These are phyloP conservation scores for Drosophila prolongata DNA, from an alignment of 2,888 invertebrate genomes.

Conservation along the genomic window DNA sequence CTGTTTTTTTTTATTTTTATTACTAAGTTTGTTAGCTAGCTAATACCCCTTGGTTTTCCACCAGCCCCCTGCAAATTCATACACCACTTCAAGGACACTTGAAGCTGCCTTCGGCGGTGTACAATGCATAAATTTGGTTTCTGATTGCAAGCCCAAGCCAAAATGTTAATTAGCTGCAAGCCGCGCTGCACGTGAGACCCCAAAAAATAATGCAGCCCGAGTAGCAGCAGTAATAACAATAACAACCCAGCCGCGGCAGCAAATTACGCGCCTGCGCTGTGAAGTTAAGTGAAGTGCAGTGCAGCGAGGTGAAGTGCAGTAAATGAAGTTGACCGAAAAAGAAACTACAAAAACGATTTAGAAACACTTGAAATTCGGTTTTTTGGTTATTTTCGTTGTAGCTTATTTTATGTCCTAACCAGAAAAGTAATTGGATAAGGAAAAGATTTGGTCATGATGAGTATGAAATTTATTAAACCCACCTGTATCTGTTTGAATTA, in stretches of 20 bases:
- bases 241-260: slow-evolving; percentile 17
- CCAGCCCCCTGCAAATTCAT: slow-evolving; percentile 5
- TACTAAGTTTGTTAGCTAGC: slow-evolving; percentile 5
- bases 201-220: slow-evolving; percentile 14
- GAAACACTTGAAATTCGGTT: slow-evolving; percentile 4
- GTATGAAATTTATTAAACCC: not conserved
- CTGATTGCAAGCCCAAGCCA: slow-evolving; percentile 54
- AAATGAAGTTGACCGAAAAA: slow-evolving; percentile 20
- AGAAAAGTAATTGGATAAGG: not conserved
- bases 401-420: not conserved
- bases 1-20: slow-evolving; percentile 25
- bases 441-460: slow-evolving; percentile 12
- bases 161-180: slow-evolving; percentile 49
- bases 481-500: not conserved
- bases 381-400: not conserved
- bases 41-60: not conserved
- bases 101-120: slow-evolving; percentile 40
- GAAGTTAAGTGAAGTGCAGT: slow-evolving; percentile 18
- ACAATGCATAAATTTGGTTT: slow-evolving; percentile 64
- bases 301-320: slow-evolving; percentile 32
- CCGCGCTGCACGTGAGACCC: slow-evolving; percentile 45
- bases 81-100: slow-evolving; percentile 58
- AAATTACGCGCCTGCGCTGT: slow-evolving; percentile 48
- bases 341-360: slow-evolving; percentile 13
- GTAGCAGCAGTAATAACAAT: slow-evolving; percentile 22